Conservation (phyloP, 2,888 invertebrate genomes). For the Drosophila rellima region DNA sequence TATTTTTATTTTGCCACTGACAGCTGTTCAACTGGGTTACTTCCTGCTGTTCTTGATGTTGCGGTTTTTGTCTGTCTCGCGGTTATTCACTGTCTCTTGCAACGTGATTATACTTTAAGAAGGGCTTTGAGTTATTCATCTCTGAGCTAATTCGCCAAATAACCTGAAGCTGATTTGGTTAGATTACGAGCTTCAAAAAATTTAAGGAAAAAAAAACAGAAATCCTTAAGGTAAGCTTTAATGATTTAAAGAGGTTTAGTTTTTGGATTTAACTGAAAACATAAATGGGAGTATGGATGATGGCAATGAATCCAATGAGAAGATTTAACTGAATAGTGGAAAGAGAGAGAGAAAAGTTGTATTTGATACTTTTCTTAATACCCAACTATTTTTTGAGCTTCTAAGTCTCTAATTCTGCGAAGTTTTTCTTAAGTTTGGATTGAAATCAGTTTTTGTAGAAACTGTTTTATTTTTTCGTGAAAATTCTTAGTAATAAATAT, state of each 20-base stretch:
- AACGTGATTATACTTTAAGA: constrained; percentile 9
- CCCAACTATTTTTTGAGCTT: too few relatives aligned
- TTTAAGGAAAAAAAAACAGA: not conserved
- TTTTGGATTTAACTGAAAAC: not conserved
- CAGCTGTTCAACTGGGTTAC: constrained; percentile 3
- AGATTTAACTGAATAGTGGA: not conserved
- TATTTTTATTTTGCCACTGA: not conserved
- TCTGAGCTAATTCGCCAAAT: constrained; percentile 7
- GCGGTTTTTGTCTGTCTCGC: constrained; percentile 6
- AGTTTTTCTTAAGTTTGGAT: too few relatives aligned
- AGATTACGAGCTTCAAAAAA: not conserved
- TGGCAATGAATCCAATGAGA: not conserved
- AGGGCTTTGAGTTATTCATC: constrained; percentile 1
- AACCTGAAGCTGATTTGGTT: constrained; percentile 1
- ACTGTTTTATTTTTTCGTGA: too few relatives aligned
- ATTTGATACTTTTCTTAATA: not conserved
- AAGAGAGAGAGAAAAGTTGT: not conserved
- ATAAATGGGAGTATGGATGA: not conserved
- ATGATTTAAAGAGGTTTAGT: not conserved
- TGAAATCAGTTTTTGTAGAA: too few relatives aligned
- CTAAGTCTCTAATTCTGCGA: too few relatives aligned
- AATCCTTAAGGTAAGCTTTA: constrained; percentile 2
- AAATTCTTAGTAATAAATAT: not conserved
- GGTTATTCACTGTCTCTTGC: constrained; percentile 1
- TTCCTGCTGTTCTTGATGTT: constrained; percentile 13